These are phyloP conservation scores for Aplysina aerophoba DNA, from an alignment of 37 sponge, comb jelly and placozoan genomes.

Conservation along the genomic window DNA sequence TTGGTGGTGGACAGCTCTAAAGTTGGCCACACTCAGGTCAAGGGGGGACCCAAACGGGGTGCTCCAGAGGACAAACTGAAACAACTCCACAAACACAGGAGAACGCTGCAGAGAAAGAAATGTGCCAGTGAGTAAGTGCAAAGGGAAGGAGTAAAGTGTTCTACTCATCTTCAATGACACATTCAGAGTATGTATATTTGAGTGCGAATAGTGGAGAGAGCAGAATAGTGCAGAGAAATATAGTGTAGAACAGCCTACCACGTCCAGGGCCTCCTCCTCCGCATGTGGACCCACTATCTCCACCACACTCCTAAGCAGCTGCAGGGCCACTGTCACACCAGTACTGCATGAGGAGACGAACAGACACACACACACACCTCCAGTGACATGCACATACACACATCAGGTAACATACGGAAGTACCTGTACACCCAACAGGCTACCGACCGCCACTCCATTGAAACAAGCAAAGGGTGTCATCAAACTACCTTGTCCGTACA, in stretches of 20 bases:
- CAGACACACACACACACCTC: background rate
- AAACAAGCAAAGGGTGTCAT: too few relatives aligned
- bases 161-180: too few relatives aligned
- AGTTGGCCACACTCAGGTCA: slow-evolving; percentile 40
- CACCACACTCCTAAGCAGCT: slow-evolving; percentile 69
- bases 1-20: slow-evolving; percentile 31
- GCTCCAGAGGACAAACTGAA: slow-evolving; percentile 59
- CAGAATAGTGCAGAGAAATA: too few relatives aligned
- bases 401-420: background rate
- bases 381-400: too few relatives aligned
- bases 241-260: slow-evolving; percentile 4
- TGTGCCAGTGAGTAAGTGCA: background rate
- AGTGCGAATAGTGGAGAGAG: background rate
- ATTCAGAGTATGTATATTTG: background rate
- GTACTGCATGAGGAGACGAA: slow-evolving; percentile 39
- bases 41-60: slow-evolving; percentile 76
- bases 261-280: slow-evolving; percentile 24
- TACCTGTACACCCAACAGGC: too few relatives aligned
- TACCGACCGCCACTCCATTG: too few relatives aligned
- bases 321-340: slow-evolving; percentile 64
- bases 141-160: background rate
- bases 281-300: slow-evolving; percentile 51
- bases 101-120: slow-evolving; percentile 25
- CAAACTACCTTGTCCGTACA: too few relatives aligned
- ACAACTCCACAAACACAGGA: slow-evolving; percentile 49